Evolutionary conservation across 2,113 vertebrate genomes (phyloP).

Genomic region (Pachypanchax playfairii): DNA sequence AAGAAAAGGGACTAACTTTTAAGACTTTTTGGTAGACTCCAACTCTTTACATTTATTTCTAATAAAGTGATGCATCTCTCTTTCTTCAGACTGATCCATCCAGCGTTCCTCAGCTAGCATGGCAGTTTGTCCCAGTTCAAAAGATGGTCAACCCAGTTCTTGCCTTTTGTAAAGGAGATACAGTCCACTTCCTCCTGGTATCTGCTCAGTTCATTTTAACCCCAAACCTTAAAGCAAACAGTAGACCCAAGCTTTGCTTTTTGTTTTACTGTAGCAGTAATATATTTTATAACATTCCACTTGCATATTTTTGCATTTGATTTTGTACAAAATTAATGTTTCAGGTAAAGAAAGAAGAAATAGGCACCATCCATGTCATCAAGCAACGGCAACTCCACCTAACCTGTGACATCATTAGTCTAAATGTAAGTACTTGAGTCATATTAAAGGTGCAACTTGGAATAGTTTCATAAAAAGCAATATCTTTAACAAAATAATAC

Average conservation of each 20-base stretch:
- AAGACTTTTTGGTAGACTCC: too few species aligned
- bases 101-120: slow-evolving; percentile 93
- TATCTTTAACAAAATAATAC: too few species aligned
- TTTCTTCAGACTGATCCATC: slow-evolving; percentile 88
- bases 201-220: slow-evolving; percentile 16
- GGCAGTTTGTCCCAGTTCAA: slow-evolving; percentile 94
- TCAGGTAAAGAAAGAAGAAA: slow-evolving; percentile 95
- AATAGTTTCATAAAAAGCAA: too few species aligned
- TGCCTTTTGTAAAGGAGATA: slow-evolving; percentile 94
- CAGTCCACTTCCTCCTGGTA: slow-evolving; percentile 94
- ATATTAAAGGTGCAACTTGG: too few species aligned
- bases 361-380: slow-evolving; percentile 93
- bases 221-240: background rate
- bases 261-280: too few species aligned
- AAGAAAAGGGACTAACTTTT: too few species aligned
- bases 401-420: slow-evolving; percentile 94
- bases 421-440: slow-evolving; percentile 85
- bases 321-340: background rate
- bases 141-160: slow-evolving; percentile 90
- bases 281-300: too few species aligned
- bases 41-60: too few species aligned
- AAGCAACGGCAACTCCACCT: slow-evolving; percentile 95
- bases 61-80: background rate
- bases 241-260: background rate
- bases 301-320: too few species aligned